Evolutionary conservation across 2,888 invertebrate species (phyloP), one percentile per base, ranked within the genome.

Genomic region (Hemistola chrysoprasaria): DNA sequence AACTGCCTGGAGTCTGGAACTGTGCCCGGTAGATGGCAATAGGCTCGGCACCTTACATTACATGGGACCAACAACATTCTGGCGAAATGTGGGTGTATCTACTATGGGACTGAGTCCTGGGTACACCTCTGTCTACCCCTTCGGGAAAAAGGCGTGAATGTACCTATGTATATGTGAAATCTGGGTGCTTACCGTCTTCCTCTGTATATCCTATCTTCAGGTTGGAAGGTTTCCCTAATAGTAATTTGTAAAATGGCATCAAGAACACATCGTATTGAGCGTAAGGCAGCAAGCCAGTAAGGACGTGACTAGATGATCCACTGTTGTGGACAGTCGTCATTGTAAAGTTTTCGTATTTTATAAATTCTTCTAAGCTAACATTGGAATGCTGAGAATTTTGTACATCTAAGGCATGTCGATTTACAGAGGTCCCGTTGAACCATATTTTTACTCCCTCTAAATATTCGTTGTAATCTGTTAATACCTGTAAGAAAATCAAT

Each of bases 181-280:
- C 21, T 29, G 43, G 56, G 44, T 44, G 49, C 88, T 87, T 68
- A 92, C 92, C 92, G 76, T 97, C 98, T 87, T 98, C 97, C 47
- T 95, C 91, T 3, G 98, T 98, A 56, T 93, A 93, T 26, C 95
- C 95, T 30, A 93, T 90, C 73, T 94, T 93, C 22, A 96, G 94
- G 83, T 98, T 98, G 44, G 97, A 97, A 27, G 98, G 97, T 71
- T 95, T 95, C 3, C 98, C 98, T 76, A 98, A 93, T 48, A 97
- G 91, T 30, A 93, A 92, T 72, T 94, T 94, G 78, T 94, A 96
- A 85, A 96, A 98, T 4, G 98, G 97, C 64, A 95, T 94, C 56
- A 98, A 92, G 78, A 98, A 97, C 62, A 98, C 94, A 81, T 97
- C 97, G 77, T 98, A 98, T 74, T 94, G 94, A 42, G 96, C 95